Conservation (phyloP, 2,888 invertebrate genomes). For the Monoplex corrugatus region DNA sequence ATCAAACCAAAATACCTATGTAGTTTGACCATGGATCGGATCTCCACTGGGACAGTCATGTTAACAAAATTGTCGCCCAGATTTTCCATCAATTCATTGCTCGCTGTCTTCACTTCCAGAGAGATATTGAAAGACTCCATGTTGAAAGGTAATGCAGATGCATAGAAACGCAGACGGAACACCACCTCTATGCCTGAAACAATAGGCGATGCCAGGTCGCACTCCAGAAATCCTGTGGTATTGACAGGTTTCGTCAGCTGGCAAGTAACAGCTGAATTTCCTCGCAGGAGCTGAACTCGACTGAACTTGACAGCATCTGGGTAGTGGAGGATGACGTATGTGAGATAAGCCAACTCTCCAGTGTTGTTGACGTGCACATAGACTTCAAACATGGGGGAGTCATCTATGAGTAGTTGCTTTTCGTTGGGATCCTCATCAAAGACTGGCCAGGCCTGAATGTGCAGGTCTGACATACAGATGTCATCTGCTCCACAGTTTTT, state of each 20-base stretch:
- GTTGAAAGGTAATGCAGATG: constrained; percentile 52
- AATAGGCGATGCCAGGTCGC: constrained; percentile 57
- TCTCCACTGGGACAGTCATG: constrained; percentile 57
- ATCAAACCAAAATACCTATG: constrained; percentile 58
- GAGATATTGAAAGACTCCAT: constrained; percentile 54
- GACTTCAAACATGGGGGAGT: constrained; percentile 60
- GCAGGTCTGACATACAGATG: constrained; percentile 63
- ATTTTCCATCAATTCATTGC: constrained; percentile 49
- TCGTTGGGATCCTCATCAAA: constrained; percentile 49
- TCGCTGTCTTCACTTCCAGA: constrained; percentile 59
- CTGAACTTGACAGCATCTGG: constrained; percentile 60
- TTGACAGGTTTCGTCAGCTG: constrained; percentile 38
- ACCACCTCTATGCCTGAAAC: constrained; percentile 49
- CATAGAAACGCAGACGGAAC: constrained; percentile 56
- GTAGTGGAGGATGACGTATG: constrained; percentile 60
- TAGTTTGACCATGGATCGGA: constrained; percentile 59
- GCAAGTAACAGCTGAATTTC: constrained; percentile 57
- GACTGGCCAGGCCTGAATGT: constrained; percentile 51
- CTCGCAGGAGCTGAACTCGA: constrained; percentile 52
- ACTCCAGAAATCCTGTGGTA: constrained; percentile 46
- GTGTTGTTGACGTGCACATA: constrained; percentile 63
- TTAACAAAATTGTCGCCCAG: constrained; percentile 54
- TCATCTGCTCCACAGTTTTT: constrained; percentile 65
- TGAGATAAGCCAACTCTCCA: constrained; percentile 67
- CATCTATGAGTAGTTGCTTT: constrained; percentile 60